Evolutionary conservation across 2,113 vertebrate species (phyloP).

Genomic region (Arizona elegans): DNA sequence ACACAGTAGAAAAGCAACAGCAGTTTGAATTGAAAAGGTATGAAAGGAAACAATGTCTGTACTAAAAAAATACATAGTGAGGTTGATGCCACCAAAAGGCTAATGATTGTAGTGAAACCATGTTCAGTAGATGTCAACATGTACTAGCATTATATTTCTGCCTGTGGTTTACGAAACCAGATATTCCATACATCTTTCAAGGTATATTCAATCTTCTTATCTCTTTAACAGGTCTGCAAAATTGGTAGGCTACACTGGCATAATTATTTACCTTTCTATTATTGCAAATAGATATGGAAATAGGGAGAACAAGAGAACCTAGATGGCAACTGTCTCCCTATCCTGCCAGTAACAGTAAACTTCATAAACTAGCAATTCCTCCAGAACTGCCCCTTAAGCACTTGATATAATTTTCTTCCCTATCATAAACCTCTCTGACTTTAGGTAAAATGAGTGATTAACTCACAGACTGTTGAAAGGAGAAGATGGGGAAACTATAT

Average conservation of each 20-base stretch:
- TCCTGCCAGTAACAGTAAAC: background rate
- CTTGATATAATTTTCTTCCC: background rate
- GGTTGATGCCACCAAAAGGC: background rate
- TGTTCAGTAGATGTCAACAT: background rate
- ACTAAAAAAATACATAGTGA: background rate
- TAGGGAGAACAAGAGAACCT: background rate
- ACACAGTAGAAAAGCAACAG: conserved; percentile 41
- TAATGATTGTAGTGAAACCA: background rate
- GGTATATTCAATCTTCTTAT: background rate
- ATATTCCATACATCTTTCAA: background rate
- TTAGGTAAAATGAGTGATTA: background rate
- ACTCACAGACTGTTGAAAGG: background rate
- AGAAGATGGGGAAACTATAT: background rate
- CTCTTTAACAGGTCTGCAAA: background rate
- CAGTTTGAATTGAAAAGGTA: conserved; percentile 59
- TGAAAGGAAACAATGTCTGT: background rate
- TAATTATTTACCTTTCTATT: background rate
- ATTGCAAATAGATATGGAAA: background rate
- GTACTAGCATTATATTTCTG: background rate
- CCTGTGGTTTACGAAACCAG: background rate
- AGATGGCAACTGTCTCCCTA: background rate
- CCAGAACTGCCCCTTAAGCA: background rate
- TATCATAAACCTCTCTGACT: background rate
- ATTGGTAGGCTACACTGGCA: background rate
- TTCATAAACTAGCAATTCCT: background rate